Base-by-base conservation (phyloP, 2,888 invertebrate genomes). In the Sarcophaga caerulescens region DNA sequence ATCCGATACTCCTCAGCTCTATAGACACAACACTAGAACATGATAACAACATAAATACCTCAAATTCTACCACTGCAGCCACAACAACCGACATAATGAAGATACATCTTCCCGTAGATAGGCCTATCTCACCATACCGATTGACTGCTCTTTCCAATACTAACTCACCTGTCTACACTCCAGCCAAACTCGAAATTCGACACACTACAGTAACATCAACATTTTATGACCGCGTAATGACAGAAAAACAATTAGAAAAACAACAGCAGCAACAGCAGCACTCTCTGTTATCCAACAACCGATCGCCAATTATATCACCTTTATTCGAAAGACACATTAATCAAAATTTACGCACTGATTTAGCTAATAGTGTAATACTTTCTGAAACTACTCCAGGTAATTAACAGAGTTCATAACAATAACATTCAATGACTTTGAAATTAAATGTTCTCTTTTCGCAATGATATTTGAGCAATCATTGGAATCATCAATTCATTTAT, bases 141-240 rank as follows among this genome's bases (percentile, higher is more conserved):
- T 91, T 90, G 86, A 89, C 90, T 62, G 71, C 77, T 57, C 87
- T 89, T 3, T 83, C 89, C 65, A 89, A 89, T 63, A 89, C 91
- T 71, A 90, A 89, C 59, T 90, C 90, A 19, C 91, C 92, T 8
- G 89, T 90, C 10, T 93, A 93, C 87, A 89, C 90, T 79, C 92
- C 93, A 81, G 90, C 91, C 60, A 92, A 92, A 88, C 88, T 93
- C 65, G 92, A 93, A 88, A 93, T 93, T 70, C 92, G 93, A 4
- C 93, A 93, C 83, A 92, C 93, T 62, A 93, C 93, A 17, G 93
- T 93, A 35, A 93, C 93, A 6, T 92, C 93, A 21, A 93, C 93
- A 60, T 92, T 93, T 84, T 93, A 93, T 81, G 93, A 93, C 89
- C 93, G 93, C n/a, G 92, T 92, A 73, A 89, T 93, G 23, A 92